Base-by-base conservation (phyloP, 35 echinoderm and acorn worm species). In the Heliocidaris erythrogramma region DNA sequence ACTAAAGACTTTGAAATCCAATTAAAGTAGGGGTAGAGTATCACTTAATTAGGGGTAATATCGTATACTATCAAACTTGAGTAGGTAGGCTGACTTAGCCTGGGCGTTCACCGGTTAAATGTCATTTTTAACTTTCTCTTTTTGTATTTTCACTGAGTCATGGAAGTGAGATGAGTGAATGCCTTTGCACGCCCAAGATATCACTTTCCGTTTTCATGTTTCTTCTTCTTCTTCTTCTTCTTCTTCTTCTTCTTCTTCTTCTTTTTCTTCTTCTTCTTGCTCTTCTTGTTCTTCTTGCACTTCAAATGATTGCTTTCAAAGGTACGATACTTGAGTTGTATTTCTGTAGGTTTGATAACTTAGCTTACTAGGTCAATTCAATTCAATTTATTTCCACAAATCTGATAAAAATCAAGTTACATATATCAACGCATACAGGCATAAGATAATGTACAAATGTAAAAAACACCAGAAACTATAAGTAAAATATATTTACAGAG, bases 1-100 rank as follows among this genome's bases (percentile, higher is more conserved):
- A 78, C 65, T 27, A 27, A 78, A 78, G 65, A 78, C 65, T 78
- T n/a, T 78, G 27, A n/a, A 78, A 78, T 78, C 65, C 65, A 78
- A 78, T 78, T n/a, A 78, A 78, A 78, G 52, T 78, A 18, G 35
- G 17, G 18, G 21, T 78, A 21, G 65, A 78, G 27, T 78, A 78
- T 78, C 65, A 78, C 65, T 78, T 78, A 78, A 78, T 78, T 78
- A 78, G 65, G 65, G 65, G 65, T 17, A 78, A 78, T 78, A 78
- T 78, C 65, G 65, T 78, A 4, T 78, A 78, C n/a, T 78, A 78
- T 78, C 65, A 78, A n/a, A 42, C 35, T 42, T 42, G 35, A 42
- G 18, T 24, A n/a, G n/a, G 65, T 8, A 78, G 24, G 65, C 17
- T 17, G 65, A 78, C 65, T 78, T 78, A 78, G 65, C 21, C 65